Percentiles rank a stretch among this genome's conserved stretches.
Evolutionary conservation across 2,888 invertebrate genomes (phyloP).

Genomic region (Cantharis lateralis): DNA sequence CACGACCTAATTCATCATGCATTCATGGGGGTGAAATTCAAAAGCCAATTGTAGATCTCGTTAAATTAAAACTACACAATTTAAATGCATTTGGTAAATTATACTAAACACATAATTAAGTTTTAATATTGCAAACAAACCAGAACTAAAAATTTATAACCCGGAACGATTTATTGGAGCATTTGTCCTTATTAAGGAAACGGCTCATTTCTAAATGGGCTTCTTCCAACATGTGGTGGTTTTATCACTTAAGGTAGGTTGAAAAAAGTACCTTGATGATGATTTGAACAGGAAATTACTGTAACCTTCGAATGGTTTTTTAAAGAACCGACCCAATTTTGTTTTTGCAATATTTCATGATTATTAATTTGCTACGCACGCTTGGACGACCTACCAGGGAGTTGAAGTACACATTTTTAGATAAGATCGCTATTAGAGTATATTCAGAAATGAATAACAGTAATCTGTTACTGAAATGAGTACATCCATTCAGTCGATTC

Average conservation of each 20-base stretch:
- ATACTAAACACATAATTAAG: background rate
- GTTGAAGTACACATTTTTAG: conserved; percentile 39
- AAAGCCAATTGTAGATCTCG: background rate
- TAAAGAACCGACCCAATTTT: background rate
- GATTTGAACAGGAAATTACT: background rate
- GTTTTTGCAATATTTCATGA: background rate
- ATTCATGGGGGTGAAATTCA: background rate
- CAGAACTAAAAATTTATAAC: background rate
- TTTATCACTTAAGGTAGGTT: background rate
- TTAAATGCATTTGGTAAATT: background rate
- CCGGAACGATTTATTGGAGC: background rate
- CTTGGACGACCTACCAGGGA: conserved; percentile 20
- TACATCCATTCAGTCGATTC: conserved; percentile 35
- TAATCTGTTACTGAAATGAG: conserved; percentile 34
- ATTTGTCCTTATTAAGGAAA: background rate
- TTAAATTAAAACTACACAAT: background rate
- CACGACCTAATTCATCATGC: background rate
- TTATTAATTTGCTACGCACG: background rate
- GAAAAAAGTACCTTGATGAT: background rate
- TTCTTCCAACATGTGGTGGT: background rate
- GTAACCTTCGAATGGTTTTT: background rate
- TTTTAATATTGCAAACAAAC: background rate
- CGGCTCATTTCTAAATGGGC: background rate
- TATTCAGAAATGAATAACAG: conserved; percentile 43
- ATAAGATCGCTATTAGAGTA: conserved; percentile 42